Evolutionary conservation across 2,888 invertebrate genomes (phyloP), one percentile per base, ranked within the genome.

Genomic region (Drosophila nr. perissopoda): DNA sequence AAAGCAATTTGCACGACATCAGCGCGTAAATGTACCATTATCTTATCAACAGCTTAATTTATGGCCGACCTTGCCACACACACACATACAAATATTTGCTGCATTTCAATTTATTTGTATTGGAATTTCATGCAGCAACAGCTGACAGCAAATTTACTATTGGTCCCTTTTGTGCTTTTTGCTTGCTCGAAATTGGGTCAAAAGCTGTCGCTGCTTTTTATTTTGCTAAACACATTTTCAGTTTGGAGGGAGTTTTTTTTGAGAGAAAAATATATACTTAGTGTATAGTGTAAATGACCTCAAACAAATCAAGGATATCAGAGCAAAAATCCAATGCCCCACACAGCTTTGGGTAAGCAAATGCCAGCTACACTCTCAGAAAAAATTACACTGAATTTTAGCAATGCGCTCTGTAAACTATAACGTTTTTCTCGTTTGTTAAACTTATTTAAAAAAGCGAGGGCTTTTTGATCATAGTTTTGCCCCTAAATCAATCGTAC

Each of bases 11-110:
- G 75, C 61, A 54, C 57, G 69, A 75, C 74, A 86, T 58, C 65
- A 57, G 65, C 79, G 76, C 75, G 87, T 56, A 88, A 86, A 81
- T 81, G 83, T 76, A 74, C 62, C 68, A 84, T 76, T 88, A 83
- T 86, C 25, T 25, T 89, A 70, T 68, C 75, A 71, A 64, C 72
- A 65, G 62, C 56, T 67, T 40, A 77, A 86, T 83, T 86, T 88
- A 86, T 83, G 76, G 57, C 58, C 74, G 74, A 66, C 76, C 74
- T 82, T 70, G 70, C 67, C 76, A 67, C 16, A 46, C 21, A 42
- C n/a, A 42, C 25, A 46, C 46, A 67, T 64, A 75, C 60, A 80
- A 74, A 68, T 79, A 76, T 74, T 70, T 74, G 63, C 67, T 70
- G 68, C 74, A 76, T 75, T 73, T 81, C 4, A 25, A 49, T 67